Evolutionary conservation across 1,140 invertebrate genomes (phyloP), one percentile per base, ranked within the genome.

Genomic region (Pomacea maculata): DNA sequence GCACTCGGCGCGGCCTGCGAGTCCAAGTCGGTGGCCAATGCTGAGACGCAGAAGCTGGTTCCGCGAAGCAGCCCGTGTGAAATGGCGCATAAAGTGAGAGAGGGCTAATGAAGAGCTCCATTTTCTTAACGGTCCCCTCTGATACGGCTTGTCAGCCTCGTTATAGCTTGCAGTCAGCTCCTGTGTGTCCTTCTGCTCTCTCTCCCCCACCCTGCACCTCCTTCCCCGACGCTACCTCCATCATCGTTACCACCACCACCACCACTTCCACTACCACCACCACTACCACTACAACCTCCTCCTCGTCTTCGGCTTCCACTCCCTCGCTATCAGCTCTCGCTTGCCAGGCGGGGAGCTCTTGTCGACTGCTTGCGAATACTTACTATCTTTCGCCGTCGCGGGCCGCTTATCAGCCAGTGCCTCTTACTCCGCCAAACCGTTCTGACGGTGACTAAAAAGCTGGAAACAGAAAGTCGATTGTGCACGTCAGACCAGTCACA

Each of bases 81-180:
- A 78, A 78, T 78, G 77, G 77, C 77, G 77, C 77, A 78, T 78
- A 70, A 70, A 78, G 77, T 67, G n/a, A 78, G 77, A 70, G 65
- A 78, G 77, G 77, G 77, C 77, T 78, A 78, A 78, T 78, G 77
- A 78, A 57, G 45, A 19, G 64, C 77, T 78, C 77, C 77, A 78
- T 78, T 78, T 78, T 67, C 65, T 67, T 70, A 78, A 78, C 77
- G 67, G 77, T 71, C 67, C 45, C 57, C 63, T 54, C 67, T 54
- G 77, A 78, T 78, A 78, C 65, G 65, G 77, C 45, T 78, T 70
- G 64, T 78, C 77, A 78, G 67, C 29, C 64, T 78, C 52, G 77
- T 78, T 71, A 78, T 65, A 52, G 54, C 45, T 15, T 65, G 14
- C 52, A 21, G 34, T 67, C n/a, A 70, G n/a, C 29, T 70, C 67